Percentiles rank a stretch among this genome's conserved stretches.
phyloP scores from a whole-genome alignment of 2,113 vertebrate genomes.

The Rhodinocichla rosea region DNA sequence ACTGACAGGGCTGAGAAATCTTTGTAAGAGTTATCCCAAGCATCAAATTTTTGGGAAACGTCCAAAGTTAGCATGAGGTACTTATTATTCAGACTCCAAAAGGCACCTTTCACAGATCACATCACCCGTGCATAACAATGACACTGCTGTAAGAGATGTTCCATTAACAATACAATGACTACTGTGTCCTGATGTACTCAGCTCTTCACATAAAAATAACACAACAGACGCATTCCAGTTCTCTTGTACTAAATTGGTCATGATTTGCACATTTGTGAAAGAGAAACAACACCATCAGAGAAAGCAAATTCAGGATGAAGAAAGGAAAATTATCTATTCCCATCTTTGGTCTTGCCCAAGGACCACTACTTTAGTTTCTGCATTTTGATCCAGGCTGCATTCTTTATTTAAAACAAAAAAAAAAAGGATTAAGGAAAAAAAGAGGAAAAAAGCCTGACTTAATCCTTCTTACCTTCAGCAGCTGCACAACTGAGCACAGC shows the following conservation, averaged over 20 bases:
- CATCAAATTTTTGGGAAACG: background rate
- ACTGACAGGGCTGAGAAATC: background rate
- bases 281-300: background rate
- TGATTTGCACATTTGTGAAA: background rate
- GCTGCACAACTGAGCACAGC: conserved; percentile 83
- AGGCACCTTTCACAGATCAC: background rate
- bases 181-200: background rate
- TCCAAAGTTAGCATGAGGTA: background rate
- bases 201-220: background rate
- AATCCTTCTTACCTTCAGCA: conserved; percentile 77
- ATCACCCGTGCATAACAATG: background rate
- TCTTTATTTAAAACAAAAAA: background rate
- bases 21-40: background rate
- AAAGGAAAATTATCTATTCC: background rate
- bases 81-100: background rate
- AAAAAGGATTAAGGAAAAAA: background rate
- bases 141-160: background rate
- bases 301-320: background rate
- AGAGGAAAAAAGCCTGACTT: background rate
- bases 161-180: background rate
- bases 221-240: background rate
- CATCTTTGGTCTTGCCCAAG: background rate
- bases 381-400: background rate
- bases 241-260: background rate
- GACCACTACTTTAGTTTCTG: background rate